Evolutionary conservation across 23 tunicate species (phyloP).

Genomic region (Trididemnum clinides): DNA sequence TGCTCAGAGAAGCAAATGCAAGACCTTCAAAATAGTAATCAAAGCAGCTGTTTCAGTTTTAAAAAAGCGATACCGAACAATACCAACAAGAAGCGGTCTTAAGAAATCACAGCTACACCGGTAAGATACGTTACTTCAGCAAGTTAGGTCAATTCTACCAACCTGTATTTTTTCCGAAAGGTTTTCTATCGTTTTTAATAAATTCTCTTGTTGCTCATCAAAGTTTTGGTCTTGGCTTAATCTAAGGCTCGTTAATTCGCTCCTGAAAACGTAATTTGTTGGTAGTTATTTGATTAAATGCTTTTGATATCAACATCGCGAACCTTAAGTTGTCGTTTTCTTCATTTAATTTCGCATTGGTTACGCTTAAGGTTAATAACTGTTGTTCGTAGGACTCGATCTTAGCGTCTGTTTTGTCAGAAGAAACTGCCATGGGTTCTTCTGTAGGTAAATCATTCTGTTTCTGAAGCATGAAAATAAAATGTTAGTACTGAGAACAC

Average conservation of each 20-base stretch:
- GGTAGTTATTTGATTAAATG: too few relatives aligned
- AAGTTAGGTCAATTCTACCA: neutral
- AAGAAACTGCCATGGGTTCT: too few relatives aligned
- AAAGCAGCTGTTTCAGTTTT: too few relatives aligned
- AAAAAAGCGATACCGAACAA: too few relatives aligned
- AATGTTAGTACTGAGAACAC: too few relatives aligned
- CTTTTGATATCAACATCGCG: neutral
- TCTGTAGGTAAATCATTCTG: too few relatives aligned
- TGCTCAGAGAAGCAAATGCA: too few relatives aligned
- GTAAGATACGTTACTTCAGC: too few relatives aligned
- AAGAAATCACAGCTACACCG: too few relatives aligned
- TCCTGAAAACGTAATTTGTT: slow-evolving; percentile 25
- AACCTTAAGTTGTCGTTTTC: slow-evolving; percentile 89
- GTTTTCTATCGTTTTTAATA: slow-evolving; percentile 31
- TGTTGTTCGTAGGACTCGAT: slow-evolving; percentile 77
- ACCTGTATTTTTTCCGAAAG: slow-evolving; percentile 43
- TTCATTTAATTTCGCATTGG: slow-evolving; percentile 82
- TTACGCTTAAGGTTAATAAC: slow-evolving; percentile 69
- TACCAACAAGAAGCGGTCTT: too few relatives aligned
- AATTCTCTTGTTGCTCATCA: slow-evolving; percentile 27
- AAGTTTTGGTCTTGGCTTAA: neutral
- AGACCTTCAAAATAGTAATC: too few relatives aligned
- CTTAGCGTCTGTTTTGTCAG: slow-evolving; percentile 45
- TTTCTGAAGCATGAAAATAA: too few relatives aligned
- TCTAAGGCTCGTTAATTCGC: slow-evolving; percentile 14